Evolutionary conservation across 1,140 invertebrate species (phyloP), one percentile per base, ranked within the genome.

Genomic region (Drosophila prosaltans): DNA sequence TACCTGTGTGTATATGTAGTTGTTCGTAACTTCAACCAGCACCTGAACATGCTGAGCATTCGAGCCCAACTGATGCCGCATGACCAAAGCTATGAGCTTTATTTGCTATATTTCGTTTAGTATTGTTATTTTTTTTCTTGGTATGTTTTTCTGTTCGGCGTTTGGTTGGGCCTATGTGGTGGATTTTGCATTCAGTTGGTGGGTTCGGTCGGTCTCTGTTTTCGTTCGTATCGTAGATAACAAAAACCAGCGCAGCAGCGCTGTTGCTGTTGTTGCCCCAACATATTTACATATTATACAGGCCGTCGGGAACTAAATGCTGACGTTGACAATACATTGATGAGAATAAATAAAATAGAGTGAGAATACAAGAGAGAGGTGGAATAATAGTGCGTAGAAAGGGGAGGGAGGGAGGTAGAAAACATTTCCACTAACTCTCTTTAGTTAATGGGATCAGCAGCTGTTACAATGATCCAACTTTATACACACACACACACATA

Each of bases 51-150:
- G 80, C 77, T 88, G 84, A 78, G 83, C 83, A 89, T 55, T 83
- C 67, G 78, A 86, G 84, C 83, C 72, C 84, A 80, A 80, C 83
- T 83, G 83, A 72, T 78, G 84, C 83, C 84, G 77, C 83, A 80
- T 86, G 83, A 88, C 83, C 83, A 79, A 88, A 88, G 73, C 79
- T 74, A 66, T 78, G 69, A 65, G 76, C 58, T 88, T 89, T 88
- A 85, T 88, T 84, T 86, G 82, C 79, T 79, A 82, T 85, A 81
- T 82, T 85, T 74, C 69, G 65, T 74, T 70, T 51, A 76, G 66
- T 76, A 70, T 70, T 76, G 76, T 74, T 76, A 66, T 64, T 76
- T 66, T 74, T 73, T 54, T 65, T 51, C 43, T 43, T 48, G 45
- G 8, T 51, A 51, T 51, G 45, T 51, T 8, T 16, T 11, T 43